Percentiles rank a stretch among this genome's conserved stretches.
phyloP scores from a whole-genome alignment of 1,140 invertebrate species.

The Delia radicum region DNA sequence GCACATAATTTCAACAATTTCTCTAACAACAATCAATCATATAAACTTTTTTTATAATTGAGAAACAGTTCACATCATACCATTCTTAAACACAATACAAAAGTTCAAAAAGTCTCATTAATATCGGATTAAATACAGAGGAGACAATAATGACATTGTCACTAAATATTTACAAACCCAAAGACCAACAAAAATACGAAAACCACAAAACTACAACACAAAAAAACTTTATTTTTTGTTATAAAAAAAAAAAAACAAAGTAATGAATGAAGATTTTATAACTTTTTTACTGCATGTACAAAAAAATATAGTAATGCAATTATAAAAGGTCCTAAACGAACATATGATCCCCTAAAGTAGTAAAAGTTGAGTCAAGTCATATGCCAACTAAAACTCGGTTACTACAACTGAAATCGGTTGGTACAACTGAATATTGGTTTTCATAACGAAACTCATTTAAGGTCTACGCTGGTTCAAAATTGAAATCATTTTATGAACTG shows the following conservation, averaged over 20 bases:
- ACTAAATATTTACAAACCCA: neutral
- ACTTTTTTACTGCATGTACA: neutral
- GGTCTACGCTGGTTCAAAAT: no score
- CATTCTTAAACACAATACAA: neutral
- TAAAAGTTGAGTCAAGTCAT: no score
- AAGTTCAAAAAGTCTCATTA: neutral
- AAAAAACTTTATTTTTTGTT: neutral
- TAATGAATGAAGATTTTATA: neutral
- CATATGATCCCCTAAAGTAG: no score
- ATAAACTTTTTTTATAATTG: neutral
- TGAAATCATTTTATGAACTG: no score
- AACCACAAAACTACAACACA: neutral
- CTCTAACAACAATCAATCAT: neutral
- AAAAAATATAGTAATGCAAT: neutral
- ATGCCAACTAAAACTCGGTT: no score
- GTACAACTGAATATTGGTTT: no score
- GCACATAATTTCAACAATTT: neutral
- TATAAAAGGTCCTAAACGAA: no score
- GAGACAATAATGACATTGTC: neutral
- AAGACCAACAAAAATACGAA: neutral
- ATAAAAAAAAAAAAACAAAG: neutral
- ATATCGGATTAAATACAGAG: neutral
- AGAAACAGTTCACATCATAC: neutral
- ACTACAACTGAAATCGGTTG: no score
- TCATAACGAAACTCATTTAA: no score